phyloP scores from a whole-genome alignment of 2,888 invertebrate genomes.

The Heteromyza rotundicornis region DNA sequence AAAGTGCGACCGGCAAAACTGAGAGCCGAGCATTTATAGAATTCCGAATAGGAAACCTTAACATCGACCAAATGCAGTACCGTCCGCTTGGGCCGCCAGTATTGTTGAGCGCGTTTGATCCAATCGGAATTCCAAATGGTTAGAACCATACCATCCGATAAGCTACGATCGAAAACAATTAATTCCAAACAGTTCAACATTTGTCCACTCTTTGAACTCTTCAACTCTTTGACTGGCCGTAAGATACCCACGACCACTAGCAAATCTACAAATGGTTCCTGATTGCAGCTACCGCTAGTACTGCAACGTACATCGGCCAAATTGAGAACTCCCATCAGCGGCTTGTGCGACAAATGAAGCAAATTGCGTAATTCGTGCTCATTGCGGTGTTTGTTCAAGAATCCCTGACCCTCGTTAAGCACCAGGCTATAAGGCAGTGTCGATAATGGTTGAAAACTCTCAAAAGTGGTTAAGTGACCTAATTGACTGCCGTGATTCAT shows the following conservation, averaged over 20 bases:
- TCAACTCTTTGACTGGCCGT: slow-evolving; percentile 69
- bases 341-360: slow-evolving; percentile 72
- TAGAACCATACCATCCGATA: slow-evolving; percentile 68
- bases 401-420: slow-evolving; percentile 71
- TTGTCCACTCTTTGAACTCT: slow-evolving; percentile 40
- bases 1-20: slow-evolving; percentile 67
- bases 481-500: slow-evolving; percentile 63
- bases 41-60: slow-evolving; percentile 68
- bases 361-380: slow-evolving; percentile 64
- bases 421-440: slow-evolving; percentile 71
- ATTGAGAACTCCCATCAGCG: slow-evolving; percentile 42
- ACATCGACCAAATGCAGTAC: slow-evolving; percentile 76
- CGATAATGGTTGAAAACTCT: slow-evolving; percentile 70
- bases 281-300: slow-evolving; percentile 22
- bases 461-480: neutral
- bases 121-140: slow-evolving; percentile 73
- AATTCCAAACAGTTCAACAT: slow-evolving; percentile 68
- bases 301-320: slow-evolving; percentile 48
- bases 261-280: slow-evolving; percentile 66
- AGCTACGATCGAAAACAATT: slow-evolving; percentile 70
- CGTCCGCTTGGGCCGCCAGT: slow-evolving; percentile 74
- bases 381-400: slow-evolving; percentile 68
- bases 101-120: slow-evolving; percentile 66
- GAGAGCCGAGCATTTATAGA: slow-evolving; percentile 64
- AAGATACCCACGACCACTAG: slow-evolving; percentile 73